A percentile compares a stretch with the other conserved stretches of the same genome.
phyloP scores from a whole-genome alignment of 35 echinoderm and acorn worm species.

The Hemicentrotus pulcherrimus region DNA sequence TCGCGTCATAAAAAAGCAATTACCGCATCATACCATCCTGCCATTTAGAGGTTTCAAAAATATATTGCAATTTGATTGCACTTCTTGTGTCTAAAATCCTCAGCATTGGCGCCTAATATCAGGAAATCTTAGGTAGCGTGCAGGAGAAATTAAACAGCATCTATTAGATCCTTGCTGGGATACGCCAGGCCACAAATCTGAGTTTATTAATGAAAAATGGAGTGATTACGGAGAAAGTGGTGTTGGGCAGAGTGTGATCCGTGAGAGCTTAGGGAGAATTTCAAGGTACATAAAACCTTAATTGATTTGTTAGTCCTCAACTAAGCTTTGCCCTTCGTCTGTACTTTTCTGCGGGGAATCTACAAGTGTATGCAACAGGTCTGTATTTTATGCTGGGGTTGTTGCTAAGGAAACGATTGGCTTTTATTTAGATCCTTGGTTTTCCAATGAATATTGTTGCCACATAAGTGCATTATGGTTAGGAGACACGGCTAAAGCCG shows the following conservation, averaged over 20 bases:
- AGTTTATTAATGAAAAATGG: constrained; percentile 51
- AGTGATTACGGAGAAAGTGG: constrained; percentile 37
- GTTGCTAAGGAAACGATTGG: constrained; percentile 22
- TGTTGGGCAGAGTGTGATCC: background rate
- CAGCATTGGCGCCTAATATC: constrained; percentile 41
- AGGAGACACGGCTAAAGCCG: background rate
- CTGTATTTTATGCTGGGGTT: background rate
- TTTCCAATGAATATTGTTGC: constrained; percentile 33
- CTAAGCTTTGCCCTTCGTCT: constrained; percentile 38
- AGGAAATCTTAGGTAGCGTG: constrained; percentile 30
- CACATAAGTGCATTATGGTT: constrained; percentile 44
- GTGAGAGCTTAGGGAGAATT: constrained; percentile 29
- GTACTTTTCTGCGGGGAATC: constrained; percentile 31
- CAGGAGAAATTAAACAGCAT: constrained; percentile 41
- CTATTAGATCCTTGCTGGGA: background rate
- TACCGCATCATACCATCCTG: constrained; percentile 15
- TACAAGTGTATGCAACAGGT: constrained; percentile 51
- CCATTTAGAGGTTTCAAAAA: constrained; percentile 45
- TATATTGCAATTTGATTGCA: constrained; percentile 54
- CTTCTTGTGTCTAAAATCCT: constrained; percentile 41
- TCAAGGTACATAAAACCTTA: constrained; percentile 52
- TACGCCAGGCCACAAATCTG: constrained; percentile 29
- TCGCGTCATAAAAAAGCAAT: constrained; percentile 48
- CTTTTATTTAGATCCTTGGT: constrained; percentile 31
- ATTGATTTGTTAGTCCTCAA: constrained; percentile 45